These are phyloP conservation scores for Sisor rabdophorus DNA, from an alignment of 2,113 vertebrate genomes.

Conservation along the genomic window DNA sequence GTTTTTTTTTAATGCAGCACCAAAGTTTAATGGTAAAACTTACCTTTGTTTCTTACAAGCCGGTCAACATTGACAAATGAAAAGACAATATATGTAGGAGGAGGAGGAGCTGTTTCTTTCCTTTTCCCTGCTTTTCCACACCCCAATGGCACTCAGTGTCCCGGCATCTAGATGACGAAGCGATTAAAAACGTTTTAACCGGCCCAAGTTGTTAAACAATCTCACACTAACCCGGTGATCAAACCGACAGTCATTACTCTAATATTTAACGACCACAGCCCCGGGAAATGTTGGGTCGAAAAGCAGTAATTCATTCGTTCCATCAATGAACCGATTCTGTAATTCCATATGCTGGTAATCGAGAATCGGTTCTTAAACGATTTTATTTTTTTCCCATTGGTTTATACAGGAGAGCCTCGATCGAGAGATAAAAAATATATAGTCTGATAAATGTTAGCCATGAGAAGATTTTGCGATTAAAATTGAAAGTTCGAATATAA, in stretches of 20 bases:
- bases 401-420: too few species aligned
- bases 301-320: not conserved
- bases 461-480: too few species aligned
- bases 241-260: not conserved
- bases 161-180: not conserved
- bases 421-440: too few species aligned
- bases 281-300: not conserved
- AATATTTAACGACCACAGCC: not conserved
- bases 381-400: too few species aligned
- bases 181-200: not conserved
- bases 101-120: not conserved
- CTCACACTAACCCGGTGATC: not conserved
- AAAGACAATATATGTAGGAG: constrained; percentile 9
- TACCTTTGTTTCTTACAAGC: constrained; percentile 2
- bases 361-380: not conserved
- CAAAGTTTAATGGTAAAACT: not conserved
- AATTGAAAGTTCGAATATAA: too few species aligned
- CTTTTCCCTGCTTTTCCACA: not conserved
- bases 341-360: not conserved
- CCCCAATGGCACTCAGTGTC: not conserved
- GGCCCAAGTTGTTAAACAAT: not conserved
- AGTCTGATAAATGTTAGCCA: not conserved
- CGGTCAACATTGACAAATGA: not conserved
- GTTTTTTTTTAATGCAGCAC: not conserved
- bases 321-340: not conserved